phyloP scores from a whole-genome alignment of 2,797 vertebrate genomes.

The Poecilia velifera region DNA sequence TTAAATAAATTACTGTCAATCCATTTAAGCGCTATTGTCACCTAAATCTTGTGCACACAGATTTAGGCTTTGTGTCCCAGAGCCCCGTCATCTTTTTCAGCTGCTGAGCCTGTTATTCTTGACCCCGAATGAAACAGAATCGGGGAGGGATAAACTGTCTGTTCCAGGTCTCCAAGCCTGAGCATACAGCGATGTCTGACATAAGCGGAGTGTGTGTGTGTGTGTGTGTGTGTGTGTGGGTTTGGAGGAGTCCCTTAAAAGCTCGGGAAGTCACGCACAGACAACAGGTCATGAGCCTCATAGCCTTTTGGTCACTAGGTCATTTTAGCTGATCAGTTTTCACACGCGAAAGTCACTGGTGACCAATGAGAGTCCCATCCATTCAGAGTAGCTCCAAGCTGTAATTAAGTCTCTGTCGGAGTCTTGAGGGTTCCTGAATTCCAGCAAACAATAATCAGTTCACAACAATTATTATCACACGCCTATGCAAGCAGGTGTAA shows the following conservation, averaged over 20 bases:
- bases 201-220: not conserved
- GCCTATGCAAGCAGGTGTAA: not conserved
- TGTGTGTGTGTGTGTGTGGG: not conserved
- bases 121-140: conserved; percentile 37
- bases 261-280: conserved; percentile 22
- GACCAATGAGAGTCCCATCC: not conserved
- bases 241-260: conserved; percentile 33
- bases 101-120: conserved; percentile 58
- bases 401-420: not conserved
- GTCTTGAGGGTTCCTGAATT: not conserved
- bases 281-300: conserved; percentile 27
- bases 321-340: conserved; percentile 40
- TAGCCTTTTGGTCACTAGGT: conserved; percentile 40
- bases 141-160: conserved; percentile 32
- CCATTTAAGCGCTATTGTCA: conserved; percentile 29
- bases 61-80: conserved; percentile 31
- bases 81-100: conserved; percentile 25
- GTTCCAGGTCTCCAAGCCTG: not conserved
- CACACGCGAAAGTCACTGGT: conserved; percentile 19
- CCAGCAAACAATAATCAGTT: not conserved
- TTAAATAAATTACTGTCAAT: conserved; percentile 26
- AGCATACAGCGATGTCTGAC: conserved; percentile 14
- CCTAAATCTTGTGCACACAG: conserved; percentile 44
- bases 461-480: not conserved
- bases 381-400: not conserved